These are phyloP conservation scores for Microhierax caerulescens DNA, from an alignment of 2,797 vertebrate genomes.

Conservation along the genomic window DNA sequence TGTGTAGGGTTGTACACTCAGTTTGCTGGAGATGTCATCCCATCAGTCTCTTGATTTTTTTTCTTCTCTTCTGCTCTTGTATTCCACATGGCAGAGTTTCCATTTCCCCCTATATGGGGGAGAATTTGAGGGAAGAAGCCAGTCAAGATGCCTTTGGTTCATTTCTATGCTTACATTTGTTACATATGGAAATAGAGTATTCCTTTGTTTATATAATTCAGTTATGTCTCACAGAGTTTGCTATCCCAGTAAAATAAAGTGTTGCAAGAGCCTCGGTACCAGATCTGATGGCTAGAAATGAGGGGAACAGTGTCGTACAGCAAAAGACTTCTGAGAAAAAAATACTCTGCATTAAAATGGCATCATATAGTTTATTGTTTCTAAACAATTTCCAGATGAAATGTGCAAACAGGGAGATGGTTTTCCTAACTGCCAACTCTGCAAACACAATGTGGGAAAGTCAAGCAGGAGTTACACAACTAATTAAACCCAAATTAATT, in stretches of 20 bases:
- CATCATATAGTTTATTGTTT: conserved; percentile 20
- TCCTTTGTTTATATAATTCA: not conserved
- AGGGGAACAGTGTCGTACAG: not conserved
- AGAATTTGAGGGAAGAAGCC: not conserved
- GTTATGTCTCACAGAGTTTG: not conserved
- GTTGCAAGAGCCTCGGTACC: not conserved
- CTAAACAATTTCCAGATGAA: conserved; percentile 43
- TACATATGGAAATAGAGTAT: not conserved
- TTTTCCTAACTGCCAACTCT: not conserved
- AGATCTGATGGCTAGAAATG: not conserved
- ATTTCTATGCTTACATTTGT: not conserved
- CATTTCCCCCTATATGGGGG: not conserved
- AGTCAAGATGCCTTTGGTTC: not conserved
- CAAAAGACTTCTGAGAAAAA: not conserved
- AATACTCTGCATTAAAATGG: not conserved
- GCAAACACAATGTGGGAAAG: not conserved
- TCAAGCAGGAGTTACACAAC: conserved; percentile 7
- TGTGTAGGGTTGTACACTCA: not conserved
- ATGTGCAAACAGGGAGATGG: not conserved
- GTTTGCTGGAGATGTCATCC: not conserved
- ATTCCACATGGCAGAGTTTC: not conserved
- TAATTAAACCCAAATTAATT: conserved; percentile 45
- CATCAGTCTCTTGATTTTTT: not conserved
- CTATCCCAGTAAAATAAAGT: not conserved
- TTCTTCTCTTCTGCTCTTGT: not conserved